Evolutionary conservation across 2,888 invertebrate genomes (phyloP), one percentile per base, ranked within the genome.

Genomic region (Sialis lutaria): DNA sequence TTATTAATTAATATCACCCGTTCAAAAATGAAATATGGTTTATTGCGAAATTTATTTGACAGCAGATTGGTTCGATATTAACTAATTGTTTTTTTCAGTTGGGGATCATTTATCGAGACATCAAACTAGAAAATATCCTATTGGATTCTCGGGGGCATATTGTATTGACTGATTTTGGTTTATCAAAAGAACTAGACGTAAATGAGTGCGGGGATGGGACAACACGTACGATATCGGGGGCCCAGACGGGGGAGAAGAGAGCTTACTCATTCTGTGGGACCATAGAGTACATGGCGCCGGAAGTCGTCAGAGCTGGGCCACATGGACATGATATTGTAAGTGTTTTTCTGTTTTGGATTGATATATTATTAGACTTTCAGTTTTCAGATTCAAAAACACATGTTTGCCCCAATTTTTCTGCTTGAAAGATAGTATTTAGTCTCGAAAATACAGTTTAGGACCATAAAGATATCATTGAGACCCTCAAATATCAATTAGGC

Each of bases 241-340:
- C 65, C 0, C 30, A 48, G 13, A 67, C 64, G 58, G 42, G 42
- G n/a, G 82, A 87, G 59, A 81, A 81, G 60, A 70, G 93, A 52
- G 88, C 97, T 0, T 93, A 93, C 69, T 95, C 93, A 51, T 97
- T 95, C 70, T 97, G 97, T 64, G 97, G 97, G 12, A 97, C 96
- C 52, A 88, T 96, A 57, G 96, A 97, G 64, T 97, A 97, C 67
- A 97, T 97, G 96, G 95, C 95, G 13, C 95, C 64, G 51, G 74
- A 82, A 62, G 80, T 82, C 39, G 81, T 82, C 50, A 67, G 83
- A 58, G 88, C 90, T 47, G 89, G 90, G 51, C 81, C 79, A 47
- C 78, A 81, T 54, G 96, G 96, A 22, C 95, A 96, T 67, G 91
- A 93, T 77, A 88, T 90, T 65, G 89, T 90, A 67, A 87, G 87